Base-by-base conservation (phyloP, 2,888 invertebrate species). In the Molorchus minor region DNA sequence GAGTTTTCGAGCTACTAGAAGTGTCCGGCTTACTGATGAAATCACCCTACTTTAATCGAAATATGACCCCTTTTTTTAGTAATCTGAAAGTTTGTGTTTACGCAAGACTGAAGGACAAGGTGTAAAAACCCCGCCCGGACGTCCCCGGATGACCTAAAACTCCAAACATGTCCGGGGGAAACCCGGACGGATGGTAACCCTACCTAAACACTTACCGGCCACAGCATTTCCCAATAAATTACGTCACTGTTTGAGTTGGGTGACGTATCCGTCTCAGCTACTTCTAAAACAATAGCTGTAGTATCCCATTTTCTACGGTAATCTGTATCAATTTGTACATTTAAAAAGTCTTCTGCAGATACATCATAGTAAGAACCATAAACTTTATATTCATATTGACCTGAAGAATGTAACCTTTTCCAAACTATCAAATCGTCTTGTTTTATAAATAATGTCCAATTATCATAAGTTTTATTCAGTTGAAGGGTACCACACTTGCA, bases 141-240 rank as follows among this genome's bases (percentile, higher is more conserved):
- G n/a, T n/a, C n/a, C n/a, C n/a, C n/a, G n/a, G n/a, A n/a, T n/a
- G n/a, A n/a, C n/a, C n/a, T n/a, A n/a, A n/a, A n/a, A n/a, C n/a
- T n/a, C n/a, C n/a, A n/a, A n/a, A n/a, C n/a, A n/a, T n/a, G n/a
- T n/a, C n/a, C n/a, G n/a, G n/a, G n/a, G n/a, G n/a, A n/a, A n/a
- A n/a, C n/a, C n/a, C n/a, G n/a, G n/a, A n/a, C n/a, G n/a, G n/a
- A n/a, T n/a, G n/a, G n/a, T n/a, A n/a, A n/a, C n/a, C 12, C 47
- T 13, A 16, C 16, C 13, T 19, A 36, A 19, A 12, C 53, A 82
- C 87, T 83, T 78, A 92, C 91, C 66, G 94, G 94, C 93, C 94
- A 94, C 56, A 88, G 82, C 82, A 93, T 92, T 81, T 94, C 93
- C 94, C 94, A 94, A 72, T 94, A 94, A 56, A 94, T 82, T 33